Conservation (phyloP, 2,797 vertebrate species). For the Acrocephalus scirpaceus region DNA sequence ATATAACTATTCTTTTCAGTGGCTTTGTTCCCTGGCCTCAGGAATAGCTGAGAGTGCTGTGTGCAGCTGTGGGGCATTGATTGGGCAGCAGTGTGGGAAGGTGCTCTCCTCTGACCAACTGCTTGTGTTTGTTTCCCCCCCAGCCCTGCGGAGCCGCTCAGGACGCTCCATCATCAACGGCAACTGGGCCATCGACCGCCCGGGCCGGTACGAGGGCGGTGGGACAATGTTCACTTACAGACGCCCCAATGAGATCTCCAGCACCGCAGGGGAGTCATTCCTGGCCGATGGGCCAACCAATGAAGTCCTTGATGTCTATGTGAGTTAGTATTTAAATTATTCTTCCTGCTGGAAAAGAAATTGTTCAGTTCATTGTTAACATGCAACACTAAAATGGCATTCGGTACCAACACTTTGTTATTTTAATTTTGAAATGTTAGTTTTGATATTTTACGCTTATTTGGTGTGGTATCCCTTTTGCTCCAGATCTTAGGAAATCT, state of each 20-base stretch:
- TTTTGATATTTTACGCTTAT: background rate
- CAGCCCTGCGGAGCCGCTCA: slow-evolving; percentile 90
- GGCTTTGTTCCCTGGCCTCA: background rate
- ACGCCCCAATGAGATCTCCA: slow-evolving; percentile 95
- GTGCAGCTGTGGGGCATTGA: background rate
- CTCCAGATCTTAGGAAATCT: background rate
- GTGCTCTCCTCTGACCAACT: background rate
- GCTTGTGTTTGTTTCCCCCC: background rate
- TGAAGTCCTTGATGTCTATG: slow-evolving; percentile 94
- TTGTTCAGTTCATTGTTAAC: background rate
- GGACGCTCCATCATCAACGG: slow-evolving; percentile 96
- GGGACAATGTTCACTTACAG: slow-evolving; percentile 96
- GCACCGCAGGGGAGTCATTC: slow-evolving; percentile 92
- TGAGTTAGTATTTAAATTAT: slow-evolving; percentile 76
- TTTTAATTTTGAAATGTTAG: background rate
- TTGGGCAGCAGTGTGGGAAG: background rate
- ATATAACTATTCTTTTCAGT: background rate
- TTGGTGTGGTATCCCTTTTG: background rate
- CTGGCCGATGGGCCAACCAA: slow-evolving; percentile 94
- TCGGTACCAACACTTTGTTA: background rate
- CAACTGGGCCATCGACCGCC: slow-evolving; percentile 97
- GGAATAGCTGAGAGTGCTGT: background rate
- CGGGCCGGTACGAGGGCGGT: slow-evolving; percentile 91
- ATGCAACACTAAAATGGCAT: background rate
- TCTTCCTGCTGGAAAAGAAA: background rate